phyloP scores from a whole-genome alignment of 1,140 invertebrate species.

The Meloidogyne chitwoodi region DNA sequence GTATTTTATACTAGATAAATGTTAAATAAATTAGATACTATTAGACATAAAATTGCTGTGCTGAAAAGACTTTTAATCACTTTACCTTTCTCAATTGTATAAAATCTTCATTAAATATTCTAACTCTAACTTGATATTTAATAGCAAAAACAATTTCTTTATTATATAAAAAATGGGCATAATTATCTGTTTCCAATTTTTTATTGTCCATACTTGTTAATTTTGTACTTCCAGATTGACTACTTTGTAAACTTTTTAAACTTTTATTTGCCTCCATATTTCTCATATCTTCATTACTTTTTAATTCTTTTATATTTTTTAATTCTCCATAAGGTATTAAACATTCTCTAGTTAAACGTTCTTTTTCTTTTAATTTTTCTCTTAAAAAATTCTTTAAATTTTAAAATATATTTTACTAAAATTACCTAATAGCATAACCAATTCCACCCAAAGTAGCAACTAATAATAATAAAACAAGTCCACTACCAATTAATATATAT shows the following conservation, averaged over 20 bases:
- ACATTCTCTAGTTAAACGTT: conserved; percentile 29
- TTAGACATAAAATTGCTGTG: no score
- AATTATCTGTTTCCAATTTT: conserved; percentile 42
- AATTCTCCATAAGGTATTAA: conserved; percentile 28
- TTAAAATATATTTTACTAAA: no score
- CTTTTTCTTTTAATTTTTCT: conserved; percentile 26
- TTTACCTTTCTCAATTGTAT: conserved; percentile 26
- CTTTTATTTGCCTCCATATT: conserved; percentile 29
- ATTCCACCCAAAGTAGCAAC: conserved; percentile 12
- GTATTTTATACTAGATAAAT: no score
- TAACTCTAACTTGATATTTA: conserved; percentile 26
- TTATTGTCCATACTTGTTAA: conserved; percentile 28
- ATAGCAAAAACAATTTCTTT: conserved; percentile 43
- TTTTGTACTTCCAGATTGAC: conserved; percentile 24
- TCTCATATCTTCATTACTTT: neutral
- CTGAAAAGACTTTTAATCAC: neutral
- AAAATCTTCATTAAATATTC: conserved; percentile 23
- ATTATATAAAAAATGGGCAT: conserved; percentile 44
- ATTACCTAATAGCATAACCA: conserved; percentile 26
- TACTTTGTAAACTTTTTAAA: conserved; percentile 44
- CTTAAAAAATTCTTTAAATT: conserved; percentile 14
- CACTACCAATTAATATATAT: conserved; percentile 30
- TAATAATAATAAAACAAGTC: conserved; percentile 20
- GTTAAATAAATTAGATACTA: no score
- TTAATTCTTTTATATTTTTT: conserved; percentile 10